A percentile compares a stretch with the other conserved stretches of the same genome.
Conservation (phyloP, 2,888 invertebrate species). For the Diaphora mendica region DNA sequence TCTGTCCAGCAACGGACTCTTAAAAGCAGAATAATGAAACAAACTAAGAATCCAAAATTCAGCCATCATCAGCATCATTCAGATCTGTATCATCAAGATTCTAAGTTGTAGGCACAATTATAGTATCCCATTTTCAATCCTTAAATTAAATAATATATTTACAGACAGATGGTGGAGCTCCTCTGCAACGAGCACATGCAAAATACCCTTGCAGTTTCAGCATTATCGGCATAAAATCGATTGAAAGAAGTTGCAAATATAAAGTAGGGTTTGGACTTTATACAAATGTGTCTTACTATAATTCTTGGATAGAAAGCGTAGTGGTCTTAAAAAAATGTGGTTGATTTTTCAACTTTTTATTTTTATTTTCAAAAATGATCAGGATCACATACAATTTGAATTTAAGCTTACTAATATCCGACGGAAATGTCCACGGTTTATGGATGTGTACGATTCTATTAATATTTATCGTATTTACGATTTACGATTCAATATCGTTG, state of each 20-base stretch:
- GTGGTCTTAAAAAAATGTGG: neutral
- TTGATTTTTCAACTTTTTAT: neutral
- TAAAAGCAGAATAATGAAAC: neutral
- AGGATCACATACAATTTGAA: no score
- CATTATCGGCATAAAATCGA: constrained; percentile 13
- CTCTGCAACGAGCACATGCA: constrained; percentile 3
- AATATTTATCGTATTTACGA: no score
- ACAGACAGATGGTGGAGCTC: constrained; percentile 14
- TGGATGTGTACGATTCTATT: no score
- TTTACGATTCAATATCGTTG: no score
- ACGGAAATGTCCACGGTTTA: no score
- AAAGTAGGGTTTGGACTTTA: constrained; percentile 10
- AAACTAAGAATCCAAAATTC: neutral
- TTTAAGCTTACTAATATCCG: no score
- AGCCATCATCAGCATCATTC: neutral
- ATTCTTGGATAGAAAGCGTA: constrained; percentile 17
- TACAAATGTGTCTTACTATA: constrained; percentile 16
- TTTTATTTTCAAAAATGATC: neutral
- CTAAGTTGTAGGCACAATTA: no score
- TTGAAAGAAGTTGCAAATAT: constrained; percentile 14
- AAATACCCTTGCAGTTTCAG: constrained; percentile 14
- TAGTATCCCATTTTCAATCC: neutral
- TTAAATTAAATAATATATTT: neutral
- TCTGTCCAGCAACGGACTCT: no score
- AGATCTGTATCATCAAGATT: no score